Evolutionary conservation across 2,797 vertebrate genomes (phyloP).

Genomic region (Oreonectes daqikongensis): DNA sequence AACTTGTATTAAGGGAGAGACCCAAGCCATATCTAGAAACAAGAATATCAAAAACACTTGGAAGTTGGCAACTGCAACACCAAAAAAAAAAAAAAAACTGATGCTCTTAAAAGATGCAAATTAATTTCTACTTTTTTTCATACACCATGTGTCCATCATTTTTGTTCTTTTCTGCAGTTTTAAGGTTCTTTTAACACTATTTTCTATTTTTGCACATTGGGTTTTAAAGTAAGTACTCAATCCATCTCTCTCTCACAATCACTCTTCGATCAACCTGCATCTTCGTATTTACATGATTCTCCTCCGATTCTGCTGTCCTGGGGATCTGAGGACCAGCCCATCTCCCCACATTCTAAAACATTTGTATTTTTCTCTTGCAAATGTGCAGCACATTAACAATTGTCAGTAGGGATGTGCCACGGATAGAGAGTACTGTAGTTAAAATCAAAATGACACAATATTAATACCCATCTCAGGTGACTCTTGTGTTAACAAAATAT

Average conservation of each 20-base stretch:
- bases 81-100: too few relatives aligned
- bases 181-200: neutral
- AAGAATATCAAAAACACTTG: too few relatives aligned
- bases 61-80: neutral
- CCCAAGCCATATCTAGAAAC: too few relatives aligned
- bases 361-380: neutral
- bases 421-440: too few relatives aligned
- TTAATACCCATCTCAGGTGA: too few relatives aligned
- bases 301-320: neutral
- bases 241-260: neutral
- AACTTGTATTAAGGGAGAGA: neutral
- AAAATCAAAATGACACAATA: too few relatives aligned
- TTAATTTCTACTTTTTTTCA: neutral
- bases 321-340: conserved; percentile 15
- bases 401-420: too few relatives aligned
- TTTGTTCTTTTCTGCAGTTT: neutral
- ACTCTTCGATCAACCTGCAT: too few relatives aligned
- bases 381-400: neutral
- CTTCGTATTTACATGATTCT: conserved; percentile 1
- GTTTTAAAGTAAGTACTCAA: too few relatives aligned
- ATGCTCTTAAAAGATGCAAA: too few relatives aligned
- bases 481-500: neutral
- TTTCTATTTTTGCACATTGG: neutral
- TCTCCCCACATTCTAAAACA: conserved; percentile 26
- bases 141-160: neutral